Evolutionary conservation across 1,140 invertebrate species (phyloP).

Genomic region (Micrasema longulum): DNA sequence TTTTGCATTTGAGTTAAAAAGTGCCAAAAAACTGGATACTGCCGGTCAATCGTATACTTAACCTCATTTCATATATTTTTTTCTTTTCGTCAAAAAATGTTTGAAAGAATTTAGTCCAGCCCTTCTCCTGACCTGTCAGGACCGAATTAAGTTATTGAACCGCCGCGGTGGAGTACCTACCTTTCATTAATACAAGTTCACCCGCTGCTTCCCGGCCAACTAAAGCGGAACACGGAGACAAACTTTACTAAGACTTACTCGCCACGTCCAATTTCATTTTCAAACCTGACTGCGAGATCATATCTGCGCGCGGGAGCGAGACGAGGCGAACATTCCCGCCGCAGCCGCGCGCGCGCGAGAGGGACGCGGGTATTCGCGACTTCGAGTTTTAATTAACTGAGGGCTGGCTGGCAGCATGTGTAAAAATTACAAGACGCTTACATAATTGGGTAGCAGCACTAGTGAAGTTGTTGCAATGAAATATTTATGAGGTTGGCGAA

Average conservation of each 20-base stretch:
- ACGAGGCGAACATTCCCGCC: neutral
- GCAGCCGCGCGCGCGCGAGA: neutral
- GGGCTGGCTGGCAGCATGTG: conserved; percentile 45
- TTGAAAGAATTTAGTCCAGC: too few species aligned
- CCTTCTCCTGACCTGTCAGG: conserved; percentile 27
- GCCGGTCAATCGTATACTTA: too few species aligned
- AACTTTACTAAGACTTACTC: too few species aligned
- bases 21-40: too few species aligned
- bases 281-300: conserved; percentile 45
- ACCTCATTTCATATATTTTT: too few species aligned
- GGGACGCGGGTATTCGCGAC: conserved; percentile 22
- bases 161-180: neutral
- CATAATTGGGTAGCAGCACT: conserved; percentile 50
- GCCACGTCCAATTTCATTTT: conserved; percentile 50
- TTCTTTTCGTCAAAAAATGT: too few species aligned
- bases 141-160: conserved; percentile 53
- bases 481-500: conserved; percentile 53
- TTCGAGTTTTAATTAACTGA: conserved; percentile 53
- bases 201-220: conserved; percentile 31
- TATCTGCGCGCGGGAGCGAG: conserved; percentile 34
- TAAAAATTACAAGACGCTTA: conserved; percentile 52
- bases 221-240: conserved; percentile 32
- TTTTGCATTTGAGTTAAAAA: too few species aligned
- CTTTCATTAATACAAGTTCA: conserved; percentile 40
- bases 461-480: conserved; percentile 52